These are phyloP conservation scores for Leptatherina wallacei DNA, from an alignment of 2,797 vertebrate genomes.

Conservation along the genomic window DNA sequence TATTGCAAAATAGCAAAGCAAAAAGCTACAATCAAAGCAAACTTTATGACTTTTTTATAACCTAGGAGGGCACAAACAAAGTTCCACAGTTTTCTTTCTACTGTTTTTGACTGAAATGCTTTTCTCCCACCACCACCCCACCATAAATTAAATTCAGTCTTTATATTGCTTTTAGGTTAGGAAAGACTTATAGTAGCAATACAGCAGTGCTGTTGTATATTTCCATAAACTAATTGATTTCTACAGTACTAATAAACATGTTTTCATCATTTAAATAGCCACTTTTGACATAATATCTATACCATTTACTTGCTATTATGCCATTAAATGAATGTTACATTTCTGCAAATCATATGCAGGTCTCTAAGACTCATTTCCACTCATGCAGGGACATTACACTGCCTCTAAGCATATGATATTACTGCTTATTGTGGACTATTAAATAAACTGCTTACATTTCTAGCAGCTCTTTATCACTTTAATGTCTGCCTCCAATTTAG, in stretches of 20 bases:
- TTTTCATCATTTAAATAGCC: slow-evolving; percentile 2
- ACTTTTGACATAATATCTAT: background rate
- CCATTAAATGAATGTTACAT: slow-evolving; percentile 5
- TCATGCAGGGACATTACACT: background rate
- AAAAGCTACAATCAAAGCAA: background rate
- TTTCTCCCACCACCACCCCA: background rate
- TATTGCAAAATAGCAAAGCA: background rate
- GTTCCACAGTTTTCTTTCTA: background rate
- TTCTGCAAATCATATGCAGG: slow-evolving; percentile 1
- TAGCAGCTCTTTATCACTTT: slow-evolving; percentile 17
- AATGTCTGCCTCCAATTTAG: slow-evolving; percentile 13
- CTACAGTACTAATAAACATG: background rate
- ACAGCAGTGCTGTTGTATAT: background rate
- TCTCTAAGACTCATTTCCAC: slow-evolving; percentile 2
- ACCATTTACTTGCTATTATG: background rate
- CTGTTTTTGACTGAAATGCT: background rate
- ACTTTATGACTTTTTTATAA: background rate
- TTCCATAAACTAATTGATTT: background rate
- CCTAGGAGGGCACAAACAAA: background rate
- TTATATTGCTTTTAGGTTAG: background rate
- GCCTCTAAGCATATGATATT: background rate
- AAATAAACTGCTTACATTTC: slow-evolving; percentile 18
- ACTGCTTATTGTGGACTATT: background rate
- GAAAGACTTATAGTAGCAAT: background rate
- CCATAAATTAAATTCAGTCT: background rate